Evolutionary conservation across 2,888 invertebrate genomes (phyloP), one percentile per base, ranked within the genome.

Genomic region (Philhelius pedissequus): DNA sequence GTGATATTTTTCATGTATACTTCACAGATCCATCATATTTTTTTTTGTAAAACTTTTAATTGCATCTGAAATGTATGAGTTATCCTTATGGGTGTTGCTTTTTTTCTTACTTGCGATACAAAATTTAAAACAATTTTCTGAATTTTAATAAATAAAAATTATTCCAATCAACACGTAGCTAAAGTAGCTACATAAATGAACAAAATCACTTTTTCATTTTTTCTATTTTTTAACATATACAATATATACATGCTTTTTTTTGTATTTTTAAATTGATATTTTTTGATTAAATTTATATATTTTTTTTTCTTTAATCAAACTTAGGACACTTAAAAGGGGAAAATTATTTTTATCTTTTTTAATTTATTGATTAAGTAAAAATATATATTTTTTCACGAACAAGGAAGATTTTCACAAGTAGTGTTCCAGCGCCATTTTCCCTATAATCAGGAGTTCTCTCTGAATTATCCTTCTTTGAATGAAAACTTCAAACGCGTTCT

Each of bases 161-260:
- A 13, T 83, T 83, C 20, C 75, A 80, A 84, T 84, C 84, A 84
- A 84, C 84, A 84, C 84, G 84, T 84, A 84, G 84, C 68, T 54
- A 25, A 62, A 64, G 45, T 38, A 77, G 52, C 62, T 74, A n/a
- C n/a, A n/a, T n/a, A 64, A 70, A 50, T 52, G 64, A 64, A 78
- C 66, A 75, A 75, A 74, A 70, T 70, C 79, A 84, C 80, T 80
- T 80, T 80, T 71, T 66, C 15, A 15, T 71, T 56, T 20, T 81
- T 75, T 76, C 38, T 25, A 60, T 25, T 15, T 9, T n/a, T 50
- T 66, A 30, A 22, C 20, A 50, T 18, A 27, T 45, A 64, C 25
- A 45, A 62, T 18, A 40, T 30, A 27, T 64, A 60, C 40, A 60
- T 38, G 22, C 18, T 60, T 30, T 38, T 18, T 13, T 35, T 13